Evolutionary conservation across 2,888 invertebrate species (phyloP), one percentile per base, ranked within the genome.

Genomic region (Rotaria sp.): DNA sequence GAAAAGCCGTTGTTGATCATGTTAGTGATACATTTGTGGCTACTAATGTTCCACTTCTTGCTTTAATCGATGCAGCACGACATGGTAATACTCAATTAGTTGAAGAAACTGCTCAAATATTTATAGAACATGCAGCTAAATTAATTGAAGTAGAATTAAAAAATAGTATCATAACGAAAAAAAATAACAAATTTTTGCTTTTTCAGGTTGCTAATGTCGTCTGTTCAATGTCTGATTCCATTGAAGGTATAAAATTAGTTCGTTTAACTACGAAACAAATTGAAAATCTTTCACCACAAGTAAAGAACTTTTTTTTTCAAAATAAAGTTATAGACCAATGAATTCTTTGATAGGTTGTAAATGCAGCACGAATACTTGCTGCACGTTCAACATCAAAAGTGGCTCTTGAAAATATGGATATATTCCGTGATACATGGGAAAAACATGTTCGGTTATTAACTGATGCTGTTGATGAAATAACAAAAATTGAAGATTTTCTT

Each of bases 221-320:
- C 0, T 99, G 98, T 91, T 96, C 97, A 87, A 98, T 99, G 97
- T 97, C 97, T 0, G 96, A 95, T 91, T 97, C 98, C 91, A 96
- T 96, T 89, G 98, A 99, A 89, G 98, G 98, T 0, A 96, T 99
- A 5, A 97, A 98, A 92, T 96, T 98, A 95, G 97, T 99, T 67
- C 94, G 97, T 11, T 96, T 96, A 91, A 97, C 98, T 3, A 96
- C 97, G 7, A 94, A 94, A 15, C 97, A 98, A 91, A 96, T 99
- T 85, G 96, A 96, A 90, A 94, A 94, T 87, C 93, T 99, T 15
- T 97, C 97, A 89, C 97, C 98, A 1, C 97, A 99, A 93, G 80
- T 80, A 41, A 80, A 1, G 50, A 18, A 45, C 13, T 45, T 45
- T 45, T 13, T 45, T 75, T 10, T 18, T 75, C 5, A 75, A 5